Base-by-base conservation (phyloP, 2,797 vertebrate genomes). In the Picus viridis region DNA sequence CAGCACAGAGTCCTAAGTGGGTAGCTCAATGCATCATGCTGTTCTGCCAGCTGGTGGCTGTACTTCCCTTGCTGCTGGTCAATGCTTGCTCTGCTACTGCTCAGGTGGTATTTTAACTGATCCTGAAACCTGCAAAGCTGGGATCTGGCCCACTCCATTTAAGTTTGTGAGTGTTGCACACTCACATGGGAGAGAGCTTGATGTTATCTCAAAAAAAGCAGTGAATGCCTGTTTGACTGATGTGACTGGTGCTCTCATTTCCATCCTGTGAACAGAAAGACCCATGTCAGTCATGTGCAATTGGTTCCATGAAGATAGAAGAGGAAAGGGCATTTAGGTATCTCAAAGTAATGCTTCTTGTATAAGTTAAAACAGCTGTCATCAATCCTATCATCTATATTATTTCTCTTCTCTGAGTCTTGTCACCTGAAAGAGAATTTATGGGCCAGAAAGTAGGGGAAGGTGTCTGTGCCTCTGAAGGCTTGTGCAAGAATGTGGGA, bases 41-140 rank as follows among this genome's bases (percentile, higher is more conserved):
- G 45, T 56, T 83, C 63, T 89, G 67, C 76, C 73, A 74, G 85
- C 62, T 83, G 83, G 82, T 85, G 79, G 67, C 69, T 83, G 79
- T 22, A 6, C 65, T 57, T 47, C 8, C 29, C 56, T 68, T 86
- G 47, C 39, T 75, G 39, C 39, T 8, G 70, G 57, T 78, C 53
- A 43, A 1, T 2, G 1, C 26, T 34, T 59, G 61, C 65, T 65
- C 57, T 81, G 56, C n/a, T 58, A 0, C 34, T 70, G 47, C 61
- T 74, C 30, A 19, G 47, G 32, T 75, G 8, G 19, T 20, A 29
- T 36, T 49, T 49, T 58, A 61, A 3, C 41, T 39, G 27, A 10
- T 65, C 32, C 32, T 64, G 30, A 88, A 80, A 71, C 49, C 39
- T 4, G 0, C 67, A 69, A 62, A 32, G 27, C 17, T 2, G 3